These are phyloP conservation scores for Nymphalis urticae DNA, from an alignment of 2,888 invertebrate species.

Conservation along the genomic window DNA sequence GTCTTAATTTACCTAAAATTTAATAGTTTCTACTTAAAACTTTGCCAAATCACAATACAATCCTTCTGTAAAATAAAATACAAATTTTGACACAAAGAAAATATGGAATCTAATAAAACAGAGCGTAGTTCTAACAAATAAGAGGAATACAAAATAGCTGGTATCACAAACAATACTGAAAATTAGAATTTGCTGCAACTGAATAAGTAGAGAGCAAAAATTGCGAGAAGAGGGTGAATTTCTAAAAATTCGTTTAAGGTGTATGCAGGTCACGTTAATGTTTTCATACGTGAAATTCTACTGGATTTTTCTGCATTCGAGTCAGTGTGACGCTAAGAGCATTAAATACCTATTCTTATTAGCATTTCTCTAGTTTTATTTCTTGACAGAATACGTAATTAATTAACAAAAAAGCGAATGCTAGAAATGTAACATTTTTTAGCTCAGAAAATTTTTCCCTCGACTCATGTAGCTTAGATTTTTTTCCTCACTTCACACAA, in stretches of 20 bases:
- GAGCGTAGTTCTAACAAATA: background rate
- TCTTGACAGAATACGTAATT: background rate
- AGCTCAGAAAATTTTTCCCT: too few species aligned
- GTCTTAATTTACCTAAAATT: background rate
- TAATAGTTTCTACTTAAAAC: background rate
- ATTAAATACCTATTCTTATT: conserved; percentile 8
- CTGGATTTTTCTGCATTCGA: conserved; percentile 2
- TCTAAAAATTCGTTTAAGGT: conserved; percentile 8
- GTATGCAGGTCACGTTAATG: conserved; percentile 13
- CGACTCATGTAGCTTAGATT: too few species aligned
- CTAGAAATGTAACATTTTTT: too few species aligned
- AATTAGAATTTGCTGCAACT: background rate
- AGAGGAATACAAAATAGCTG: conserved; percentile 5
- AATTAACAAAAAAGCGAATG: background rate
- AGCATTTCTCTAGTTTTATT: background rate
- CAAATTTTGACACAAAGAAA: background rate
- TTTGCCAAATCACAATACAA: background rate
- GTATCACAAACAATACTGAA: conserved; percentile 11
- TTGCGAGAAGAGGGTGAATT: conserved; percentile 1
- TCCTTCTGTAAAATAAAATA: background rate
- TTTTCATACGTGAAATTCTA: conserved; percentile 9
- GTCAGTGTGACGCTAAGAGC: background rate
- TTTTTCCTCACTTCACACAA: too few species aligned
- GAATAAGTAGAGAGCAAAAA: conserved; percentile 1
- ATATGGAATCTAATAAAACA: conserved; percentile 8